Percentiles rank a stretch among this genome's conserved stretches.
These are phyloP conservation scores for Erebia ligea DNA, from an alignment of 2,888 invertebrate genomes.

Conservation along the genomic window DNA sequence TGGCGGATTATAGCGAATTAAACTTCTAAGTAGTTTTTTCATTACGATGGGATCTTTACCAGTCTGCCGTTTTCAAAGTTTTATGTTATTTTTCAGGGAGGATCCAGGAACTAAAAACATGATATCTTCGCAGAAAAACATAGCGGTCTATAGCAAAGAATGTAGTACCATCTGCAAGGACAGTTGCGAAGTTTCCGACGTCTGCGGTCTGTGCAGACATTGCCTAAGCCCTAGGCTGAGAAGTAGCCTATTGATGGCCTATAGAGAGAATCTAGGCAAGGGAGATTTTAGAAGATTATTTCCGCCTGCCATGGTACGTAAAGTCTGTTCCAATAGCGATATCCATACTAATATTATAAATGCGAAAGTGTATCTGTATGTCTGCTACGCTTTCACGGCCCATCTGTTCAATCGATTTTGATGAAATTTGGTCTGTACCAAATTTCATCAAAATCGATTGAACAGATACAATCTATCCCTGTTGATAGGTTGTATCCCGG, in stretches of 20 bases:
- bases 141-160: conserved; percentile 88
- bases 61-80: background rate
- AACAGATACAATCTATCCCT: too few relatives aligned
- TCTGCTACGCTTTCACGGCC: too few relatives aligned
- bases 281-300: conserved; percentile 92
- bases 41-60: too few relatives aligned
- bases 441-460: too few relatives aligned
- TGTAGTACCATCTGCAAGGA: conserved; percentile 80
- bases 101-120: conserved; percentile 80
- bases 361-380: too few relatives aligned
- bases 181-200: conserved; percentile 81
- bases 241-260: conserved; percentile 85
- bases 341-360: too few relatives aligned
- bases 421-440: too few relatives aligned
- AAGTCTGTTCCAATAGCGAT: too few relatives aligned
- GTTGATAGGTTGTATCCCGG: too few relatives aligned
- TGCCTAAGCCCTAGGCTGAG: conserved; percentile 87
- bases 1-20: too few relatives aligned
- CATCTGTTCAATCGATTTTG: too few relatives aligned
- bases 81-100: conserved; percentile 60
- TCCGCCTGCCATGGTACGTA: conserved; percentile 86
- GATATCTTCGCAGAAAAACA: conserved; percentile 90
- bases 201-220: conserved; percentile 90
- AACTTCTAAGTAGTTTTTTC: too few relatives aligned
- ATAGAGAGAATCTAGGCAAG: conserved; percentile 90